Percentiles rank a stretch among this genome's conserved stretches.
Conservation (phyloP, 1,140 invertebrate genomes). For the Euwallacea similis region DNA sequence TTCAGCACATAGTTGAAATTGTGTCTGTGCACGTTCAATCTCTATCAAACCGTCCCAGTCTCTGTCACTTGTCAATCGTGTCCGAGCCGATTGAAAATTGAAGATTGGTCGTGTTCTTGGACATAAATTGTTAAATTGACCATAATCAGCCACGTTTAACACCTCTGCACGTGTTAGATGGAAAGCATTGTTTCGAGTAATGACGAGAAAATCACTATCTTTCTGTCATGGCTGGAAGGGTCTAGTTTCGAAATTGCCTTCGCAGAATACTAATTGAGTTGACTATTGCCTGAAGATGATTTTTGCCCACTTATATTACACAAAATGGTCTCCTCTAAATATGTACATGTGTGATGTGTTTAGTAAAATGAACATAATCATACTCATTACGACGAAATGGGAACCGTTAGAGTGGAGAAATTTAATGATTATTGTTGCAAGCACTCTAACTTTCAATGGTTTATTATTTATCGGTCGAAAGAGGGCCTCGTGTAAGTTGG, state of each 20-base stretch:
- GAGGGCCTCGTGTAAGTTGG: background rate
- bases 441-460: background rate
- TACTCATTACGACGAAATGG: background rate
- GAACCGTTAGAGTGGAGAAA: constrained; percentile 5
- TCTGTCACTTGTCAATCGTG: background rate
- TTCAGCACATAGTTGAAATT: no score
- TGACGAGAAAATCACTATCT: constrained; percentile 23
- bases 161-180: constrained; percentile 30
- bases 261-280: background rate
- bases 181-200: constrained; percentile 30
- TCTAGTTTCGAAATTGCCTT: constrained; percentile 12
- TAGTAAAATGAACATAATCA: constrained; percentile 1
- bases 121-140: constrained; percentile 25
- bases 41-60: background rate
- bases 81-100: background rate
- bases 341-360: background rate
- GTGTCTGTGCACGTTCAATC: no score
- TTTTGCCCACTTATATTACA: no score
- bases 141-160: constrained; percentile 26
- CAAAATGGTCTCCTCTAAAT: background rate
- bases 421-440: constrained; percentile 7
- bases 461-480: background rate
- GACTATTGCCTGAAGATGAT: background rate
- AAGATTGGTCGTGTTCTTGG: constrained; percentile 7
- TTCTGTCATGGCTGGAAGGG: constrained; percentile 11